Evolutionary conservation across 2,888 invertebrate genomes (phyloP).

Genomic region (Athalia cordata): DNA sequence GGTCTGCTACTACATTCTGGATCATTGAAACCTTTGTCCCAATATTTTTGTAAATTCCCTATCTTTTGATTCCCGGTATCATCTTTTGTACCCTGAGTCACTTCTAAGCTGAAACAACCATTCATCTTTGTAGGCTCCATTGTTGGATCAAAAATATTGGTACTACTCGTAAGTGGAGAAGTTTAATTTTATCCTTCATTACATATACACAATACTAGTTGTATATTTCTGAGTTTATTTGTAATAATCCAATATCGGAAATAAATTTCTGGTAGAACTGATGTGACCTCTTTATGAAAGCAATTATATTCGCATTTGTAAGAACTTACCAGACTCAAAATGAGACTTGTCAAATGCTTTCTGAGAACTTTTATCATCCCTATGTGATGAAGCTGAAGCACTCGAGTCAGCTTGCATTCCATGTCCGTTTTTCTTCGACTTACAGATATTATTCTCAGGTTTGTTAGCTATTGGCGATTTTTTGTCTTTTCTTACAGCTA

Average conservation of each 20-base stretch:
- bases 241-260: neutral
- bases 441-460: neutral
- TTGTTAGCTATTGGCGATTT: neutral
- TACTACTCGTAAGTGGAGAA: too few relatives aligned
- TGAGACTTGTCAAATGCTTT: conserved; percentile 15
- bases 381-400: neutral
- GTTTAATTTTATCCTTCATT: too few relatives aligned
- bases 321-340: conserved; percentile 32
- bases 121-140: neutral
- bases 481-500: neutral
- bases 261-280: neutral
- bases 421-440: conserved; percentile 22
- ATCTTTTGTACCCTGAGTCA: neutral
- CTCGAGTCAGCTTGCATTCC: conserved; percentile 14
- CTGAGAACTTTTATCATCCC: neutral
- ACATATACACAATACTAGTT: too few relatives aligned
- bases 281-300: neutral
- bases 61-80: neutral
- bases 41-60: neutral
- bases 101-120: neutral
- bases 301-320: conserved; percentile 20
- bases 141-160: too few relatives aligned
- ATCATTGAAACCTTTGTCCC: neutral
- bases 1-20: conserved; percentile 22
- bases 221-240: neutral